Base-by-base conservation (phyloP, 2,888 invertebrate species). In the Ectemnius lituratus region DNA sequence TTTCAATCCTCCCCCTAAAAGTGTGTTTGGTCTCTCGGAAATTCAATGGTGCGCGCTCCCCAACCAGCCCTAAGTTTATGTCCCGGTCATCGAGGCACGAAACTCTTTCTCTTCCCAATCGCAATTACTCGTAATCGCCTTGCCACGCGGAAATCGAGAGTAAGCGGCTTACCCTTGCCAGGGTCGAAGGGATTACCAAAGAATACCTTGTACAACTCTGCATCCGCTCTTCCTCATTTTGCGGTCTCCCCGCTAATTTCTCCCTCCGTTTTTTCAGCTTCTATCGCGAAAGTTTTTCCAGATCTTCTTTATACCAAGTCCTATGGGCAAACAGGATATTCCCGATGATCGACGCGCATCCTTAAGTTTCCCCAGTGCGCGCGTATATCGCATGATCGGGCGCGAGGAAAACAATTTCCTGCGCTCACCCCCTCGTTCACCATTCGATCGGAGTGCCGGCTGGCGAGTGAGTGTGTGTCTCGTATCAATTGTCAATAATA, bases 61-160 rank as follows among this genome's bases (percentile, higher is more conserved):
- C 37, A 37, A 27, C 45, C 61, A n/a, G 8, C 61, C 37, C n/a
- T 28, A 11, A 57, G 16, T 52, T 52, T 52, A n/a, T 46, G n/a
- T 46, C 23, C 14, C 46, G 46, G 37, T 37, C 37, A 37, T 37
- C 61, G 68, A 56, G 14, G 37, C 27, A 56, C 20, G 45, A 45
- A 61, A 47, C 60, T 60, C 56, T 27, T 76, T 73, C 57, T 65
- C 70, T 71, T 74, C 75, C 70, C 77, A 75, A 83, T 83, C 74
- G 82, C 83, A 85, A 86, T 87, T 87, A 84, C 78, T 65, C 65
- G 78, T 83, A 85, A 85, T 86, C 84, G 83, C 73, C 83, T 83
- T 87, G 78, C 77, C 75, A 71, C 75, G 77, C 69, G 77, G 76
- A 75, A 81, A 78, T 79, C 76, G 81, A 74, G 71, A 73, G 76